Percentiles rank a stretch among this genome's conserved stretches.
phyloP scores from a whole-genome alignment of 1,140 invertebrate genomes.

The Trichogramma pretiosum region DNA sequence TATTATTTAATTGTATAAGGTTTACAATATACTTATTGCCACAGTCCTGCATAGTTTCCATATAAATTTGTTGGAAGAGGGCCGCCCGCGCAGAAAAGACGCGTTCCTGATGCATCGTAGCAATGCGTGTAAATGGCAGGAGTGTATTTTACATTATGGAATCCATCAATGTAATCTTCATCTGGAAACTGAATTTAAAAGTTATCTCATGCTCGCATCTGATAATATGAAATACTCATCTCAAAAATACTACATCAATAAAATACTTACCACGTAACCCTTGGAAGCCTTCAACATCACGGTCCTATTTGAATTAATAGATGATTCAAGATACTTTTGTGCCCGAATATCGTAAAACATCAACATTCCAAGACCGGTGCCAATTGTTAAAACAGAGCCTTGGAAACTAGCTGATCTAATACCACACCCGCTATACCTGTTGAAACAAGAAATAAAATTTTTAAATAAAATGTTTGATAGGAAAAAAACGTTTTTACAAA shows the following conservation, averaged over 20 bases:
- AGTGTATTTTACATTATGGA: constrained; percentile 77
- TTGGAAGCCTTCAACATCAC: constrained; percentile 81
- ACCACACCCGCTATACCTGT: constrained; percentile 72
- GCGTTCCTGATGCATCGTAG: constrained; percentile 83
- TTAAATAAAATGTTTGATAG: constrained; percentile 1
- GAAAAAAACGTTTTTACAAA: constrained; percentile 6
- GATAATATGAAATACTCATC: not conserved
- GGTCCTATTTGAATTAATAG: constrained; percentile 76
- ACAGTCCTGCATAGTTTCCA: constrained; percentile 66
- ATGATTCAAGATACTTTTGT: constrained; percentile 84
- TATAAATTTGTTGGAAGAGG: constrained; percentile 81
- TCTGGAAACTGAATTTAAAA: constrained; percentile 63
- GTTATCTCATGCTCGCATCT: no score
- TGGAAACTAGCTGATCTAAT: constrained; percentile 87
- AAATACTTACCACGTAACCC: constrained; percentile 74
- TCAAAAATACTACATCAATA: not conserved
- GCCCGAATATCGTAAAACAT: constrained; percentile 91
- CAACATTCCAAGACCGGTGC: constrained; percentile 82
- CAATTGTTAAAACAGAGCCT: constrained; percentile 82
- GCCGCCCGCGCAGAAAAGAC: constrained; percentile 88
- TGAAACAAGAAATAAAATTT: constrained; percentile 24
- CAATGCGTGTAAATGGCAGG: constrained; percentile 94
- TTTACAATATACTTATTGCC: constrained; percentile 53
- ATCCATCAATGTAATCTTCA: constrained; percentile 69
- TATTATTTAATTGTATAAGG: no score